A percentile compares a stretch with the other conserved stretches of the same genome.
phyloP scores from a whole-genome alignment of 2,888 invertebrate genomes.

The Gymnocheta viridis region DNA sequence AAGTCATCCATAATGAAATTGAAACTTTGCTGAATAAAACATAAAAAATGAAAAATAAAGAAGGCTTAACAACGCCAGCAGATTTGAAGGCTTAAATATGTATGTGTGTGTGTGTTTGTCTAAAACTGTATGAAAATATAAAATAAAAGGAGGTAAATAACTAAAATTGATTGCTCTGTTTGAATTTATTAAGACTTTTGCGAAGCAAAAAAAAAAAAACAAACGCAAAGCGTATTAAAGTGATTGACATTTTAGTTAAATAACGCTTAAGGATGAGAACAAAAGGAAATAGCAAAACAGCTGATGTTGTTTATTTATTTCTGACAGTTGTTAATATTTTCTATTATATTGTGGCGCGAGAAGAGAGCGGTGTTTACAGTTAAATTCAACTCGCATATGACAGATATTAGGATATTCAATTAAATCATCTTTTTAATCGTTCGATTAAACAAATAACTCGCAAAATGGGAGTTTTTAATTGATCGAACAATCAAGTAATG shows the following conservation, averaged over 20 bases:
- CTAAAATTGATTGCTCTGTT: slow-evolving; percentile 29
- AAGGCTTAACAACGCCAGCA: not conserved
- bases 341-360: not conserved
- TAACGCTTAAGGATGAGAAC: slow-evolving; percentile 13
- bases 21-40: slow-evolving; percentile 3
- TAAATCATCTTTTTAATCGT: too few relatives aligned
- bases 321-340: slow-evolving; percentile 18
- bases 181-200: slow-evolving; percentile 16
- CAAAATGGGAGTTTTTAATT: too few relatives aligned
- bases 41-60: not conserved
- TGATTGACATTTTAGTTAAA: slow-evolving; percentile 60
- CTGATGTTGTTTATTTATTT: slow-evolving; percentile 41
- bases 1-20: slow-evolving; percentile 24
- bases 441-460: too few relatives aligned
- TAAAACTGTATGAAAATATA: not conserved
- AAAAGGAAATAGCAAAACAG: slow-evolving; percentile 7
- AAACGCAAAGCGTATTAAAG: slow-evolving; percentile 40
- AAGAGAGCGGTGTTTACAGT: not conserved
- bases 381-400: not conserved
- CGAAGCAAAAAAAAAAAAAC: not conserved
- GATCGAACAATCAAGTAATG: too few relatives aligned
- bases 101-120: not conserved
- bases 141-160: not conserved
- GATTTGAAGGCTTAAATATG: slow-evolving; percentile 17
- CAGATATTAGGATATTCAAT: not conserved